phyloP scores from a whole-genome alignment of 2,113 vertebrate species.

The Octodon degus region DNA sequence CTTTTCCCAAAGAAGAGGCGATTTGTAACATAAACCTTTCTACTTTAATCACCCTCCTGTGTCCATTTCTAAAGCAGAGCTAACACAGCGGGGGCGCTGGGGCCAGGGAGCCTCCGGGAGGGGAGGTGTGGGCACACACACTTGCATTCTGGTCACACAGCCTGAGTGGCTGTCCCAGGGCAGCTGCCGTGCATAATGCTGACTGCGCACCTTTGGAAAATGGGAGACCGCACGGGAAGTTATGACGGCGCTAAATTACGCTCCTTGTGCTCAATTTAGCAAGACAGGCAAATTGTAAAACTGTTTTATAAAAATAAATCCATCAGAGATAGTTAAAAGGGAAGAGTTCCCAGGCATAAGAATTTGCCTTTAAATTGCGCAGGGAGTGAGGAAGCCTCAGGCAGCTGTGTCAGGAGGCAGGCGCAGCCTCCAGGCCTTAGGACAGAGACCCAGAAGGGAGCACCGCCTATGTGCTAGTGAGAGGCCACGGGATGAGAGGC shows the following conservation, averaged over 20 bases:
- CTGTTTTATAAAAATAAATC: neutral
- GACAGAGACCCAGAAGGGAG: neutral
- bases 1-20: neutral
- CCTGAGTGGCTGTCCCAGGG: neutral
- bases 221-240: neutral
- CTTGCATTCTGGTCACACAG: neutral
- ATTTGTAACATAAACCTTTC: neutral
- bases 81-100: neutral
- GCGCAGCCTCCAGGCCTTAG: fast-evolving
- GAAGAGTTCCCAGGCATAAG: neutral
- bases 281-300: neutral
- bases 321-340: neutral
- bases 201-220: neutral
- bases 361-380: neutral
- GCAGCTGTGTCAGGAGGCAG: fast-evolving
- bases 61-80: neutral
- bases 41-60: neutral
- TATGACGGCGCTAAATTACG: neutral
- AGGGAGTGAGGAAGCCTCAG: neutral
- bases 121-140: too few relatives aligned
- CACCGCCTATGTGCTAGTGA: neutral
- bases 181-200: fast-evolving
- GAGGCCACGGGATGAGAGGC: too few relatives aligned
- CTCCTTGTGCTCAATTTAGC: neutral
- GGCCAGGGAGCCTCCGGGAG: neutral